These are phyloP conservation scores for Falcunculus frontatus DNA, from an alignment of 2,113 vertebrate species.

Conservation along the genomic window DNA sequence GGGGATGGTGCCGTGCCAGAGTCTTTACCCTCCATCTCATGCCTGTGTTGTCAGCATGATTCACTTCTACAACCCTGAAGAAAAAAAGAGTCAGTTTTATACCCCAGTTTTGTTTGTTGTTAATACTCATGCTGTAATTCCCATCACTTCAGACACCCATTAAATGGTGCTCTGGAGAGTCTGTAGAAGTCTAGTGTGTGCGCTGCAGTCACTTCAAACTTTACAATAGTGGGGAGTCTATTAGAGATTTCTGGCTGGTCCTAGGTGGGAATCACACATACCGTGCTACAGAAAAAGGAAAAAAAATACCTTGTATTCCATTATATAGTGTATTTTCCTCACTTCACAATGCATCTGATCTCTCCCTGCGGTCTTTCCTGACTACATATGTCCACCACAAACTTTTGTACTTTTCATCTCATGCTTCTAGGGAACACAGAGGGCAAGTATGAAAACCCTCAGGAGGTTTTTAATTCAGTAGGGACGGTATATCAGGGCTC, in stretches of 20 bases:
- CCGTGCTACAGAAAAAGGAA: background rate
- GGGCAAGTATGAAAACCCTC: background rate
- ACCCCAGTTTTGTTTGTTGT: background rate
- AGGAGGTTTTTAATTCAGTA: background rate
- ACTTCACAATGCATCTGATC: background rate
- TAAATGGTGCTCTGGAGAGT: background rate
- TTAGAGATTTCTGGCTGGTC: background rate
- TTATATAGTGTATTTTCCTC: background rate
- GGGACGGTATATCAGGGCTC: background rate
- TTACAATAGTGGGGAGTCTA: background rate
- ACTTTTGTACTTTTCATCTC: background rate
- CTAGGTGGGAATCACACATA: background rate
- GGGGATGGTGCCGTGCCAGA: background rate
- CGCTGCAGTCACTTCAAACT: background rate
- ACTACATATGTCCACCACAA: accelerated
- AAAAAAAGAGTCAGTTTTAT: background rate
- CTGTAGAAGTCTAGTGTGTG: background rate
- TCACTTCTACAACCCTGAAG: background rate
- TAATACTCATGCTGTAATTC: background rate
- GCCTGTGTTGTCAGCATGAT: background rate
- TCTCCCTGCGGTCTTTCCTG: background rate
- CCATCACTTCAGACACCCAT: background rate
- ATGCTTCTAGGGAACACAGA: background rate
- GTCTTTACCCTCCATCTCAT: background rate
- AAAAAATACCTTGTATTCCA: accelerated